Evolutionary conservation across 1,140 invertebrate species (phyloP), one percentile per base, ranked within the genome.

Genomic region (Thalassaphorura encarpata): DNA sequence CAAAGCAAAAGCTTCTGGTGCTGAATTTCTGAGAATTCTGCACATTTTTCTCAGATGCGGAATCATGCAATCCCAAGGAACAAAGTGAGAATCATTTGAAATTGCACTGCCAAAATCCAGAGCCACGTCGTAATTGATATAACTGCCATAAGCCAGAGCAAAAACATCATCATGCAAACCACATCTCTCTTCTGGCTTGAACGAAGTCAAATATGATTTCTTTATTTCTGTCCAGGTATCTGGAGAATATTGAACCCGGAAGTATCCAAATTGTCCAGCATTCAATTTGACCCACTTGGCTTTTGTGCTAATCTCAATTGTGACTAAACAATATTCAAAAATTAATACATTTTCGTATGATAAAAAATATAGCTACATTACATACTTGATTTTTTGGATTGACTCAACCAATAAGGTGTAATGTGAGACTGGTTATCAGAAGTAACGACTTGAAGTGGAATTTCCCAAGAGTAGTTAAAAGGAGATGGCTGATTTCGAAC

Each of bases 261-360:
- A 95, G 67, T 85, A 95, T 1, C 90, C 90, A 15, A 83, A 76
- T 75, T 93, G 86, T 56, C 85, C 78, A 43, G 79, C 78, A 67
- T 96, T 96, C 31, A 94, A 79, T 74, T 94, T 94, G 1, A 92
- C 72, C 83, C 86, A 92, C n/a, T 51, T 31, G 24, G 52, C 24
- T n/a, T 49, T 19, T 27, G 18, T 16, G n/a, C 31, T 16, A 33
- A 42, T 8, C 11, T 31, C 15, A 45, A 27, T n/a, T 27, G 31
- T 23, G 19, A 43, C 51, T 53, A 27, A 40, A 51, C 11, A 23
- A 16, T 45, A 15, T 16, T n/a, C n/a, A n/a, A n/a, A n/a, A n/a
- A n/a, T n/a, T n/a, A n/a, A n/a, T n/a, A n/a, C n/a, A n/a, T n/a
- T n/a, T n/a, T n/a, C n/a, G n/a, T n/a, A n/a, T n/a, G n/a, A n/a